These are phyloP conservation scores for Muscicapa adusta DNA, from an alignment of 2,113 vertebrate genomes.

Conservation along the genomic window DNA sequence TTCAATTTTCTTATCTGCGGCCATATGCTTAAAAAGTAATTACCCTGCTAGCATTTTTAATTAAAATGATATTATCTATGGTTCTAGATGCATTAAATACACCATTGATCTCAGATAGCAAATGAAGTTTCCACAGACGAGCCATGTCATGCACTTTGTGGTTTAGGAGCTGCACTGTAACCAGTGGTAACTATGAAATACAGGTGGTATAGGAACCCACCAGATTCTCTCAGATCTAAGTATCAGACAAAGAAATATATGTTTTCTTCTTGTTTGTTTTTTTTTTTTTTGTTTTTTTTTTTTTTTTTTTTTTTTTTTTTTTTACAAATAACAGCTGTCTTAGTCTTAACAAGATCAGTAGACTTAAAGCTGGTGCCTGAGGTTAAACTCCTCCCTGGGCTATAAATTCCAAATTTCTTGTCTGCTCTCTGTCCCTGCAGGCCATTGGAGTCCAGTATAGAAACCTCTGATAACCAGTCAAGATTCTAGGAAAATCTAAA, in stretches of 20 bases:
- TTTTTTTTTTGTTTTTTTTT: not conserved
- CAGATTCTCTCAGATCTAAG: not conserved
- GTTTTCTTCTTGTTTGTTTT: not conserved
- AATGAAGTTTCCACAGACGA: conserved; percentile 37
- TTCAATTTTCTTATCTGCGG: conserved; percentile 66
- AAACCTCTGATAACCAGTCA: not conserved
- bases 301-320: not conserved
- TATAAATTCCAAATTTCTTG: accelerated
- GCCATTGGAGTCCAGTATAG: accelerated
- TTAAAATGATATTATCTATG: conserved; percentile 67
- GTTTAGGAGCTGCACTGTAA: not conserved
- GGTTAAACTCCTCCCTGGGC: not conserved
- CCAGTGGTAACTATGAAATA: not conserved
- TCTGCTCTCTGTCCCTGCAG: accelerated
- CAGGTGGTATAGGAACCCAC: not conserved
- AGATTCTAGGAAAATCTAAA: not conserved
- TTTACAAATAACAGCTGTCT: not conserved
- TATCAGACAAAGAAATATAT: not conserved
- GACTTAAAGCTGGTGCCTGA: not conserved
- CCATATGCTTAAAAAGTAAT: conserved; percentile 70
- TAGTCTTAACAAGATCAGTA: not conserved
- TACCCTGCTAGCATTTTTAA: conserved; percentile 65
- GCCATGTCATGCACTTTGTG: not conserved
- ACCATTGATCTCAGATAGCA: conserved; percentile 52
- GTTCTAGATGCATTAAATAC: conserved; percentile 51